Conservation (phyloP, 2,113 vertebrate species). For the Anoura caudifer region DNA sequence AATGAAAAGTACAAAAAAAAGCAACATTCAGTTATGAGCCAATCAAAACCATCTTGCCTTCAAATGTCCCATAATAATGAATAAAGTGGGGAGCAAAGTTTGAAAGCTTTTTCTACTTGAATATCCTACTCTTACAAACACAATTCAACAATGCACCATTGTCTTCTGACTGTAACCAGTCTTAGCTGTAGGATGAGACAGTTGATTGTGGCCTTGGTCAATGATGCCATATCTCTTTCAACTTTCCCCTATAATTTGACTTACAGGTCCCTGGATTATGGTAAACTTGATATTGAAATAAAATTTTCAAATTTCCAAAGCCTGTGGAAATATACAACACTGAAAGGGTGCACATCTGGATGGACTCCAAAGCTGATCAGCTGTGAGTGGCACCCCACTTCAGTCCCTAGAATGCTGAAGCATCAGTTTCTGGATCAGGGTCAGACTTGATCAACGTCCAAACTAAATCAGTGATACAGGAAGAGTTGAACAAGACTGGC, state of each 20-base stretch:
- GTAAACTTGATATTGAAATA: constrained; percentile 18
- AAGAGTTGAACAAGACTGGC: constrained; percentile 20
- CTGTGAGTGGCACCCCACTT: background rate
- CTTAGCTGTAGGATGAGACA: constrained; percentile 9
- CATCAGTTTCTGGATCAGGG: background rate
- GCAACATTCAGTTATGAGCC: background rate
- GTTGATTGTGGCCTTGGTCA: background rate
- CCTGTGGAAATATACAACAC: background rate
- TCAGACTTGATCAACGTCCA: background rate
- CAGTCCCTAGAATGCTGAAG: constrained; percentile 15
- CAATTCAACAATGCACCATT: background rate
- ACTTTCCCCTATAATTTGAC: background rate
- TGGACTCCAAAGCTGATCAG: background rate
- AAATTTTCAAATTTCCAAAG: constrained; percentile 17
- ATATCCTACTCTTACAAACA: background rate
- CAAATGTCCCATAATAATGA: background rate
- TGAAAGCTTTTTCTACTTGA: background rate
- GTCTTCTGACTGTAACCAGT: background rate
- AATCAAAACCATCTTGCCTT: background rate
- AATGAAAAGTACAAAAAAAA: background rate
- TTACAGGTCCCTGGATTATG: background rate
- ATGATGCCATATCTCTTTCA: background rate
- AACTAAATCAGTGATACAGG: constrained; percentile 43
- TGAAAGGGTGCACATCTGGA: background rate
- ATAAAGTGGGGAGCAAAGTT: background rate